A percentile compares a stretch with the other conserved stretches of the same genome.
phyloP scores from a whole-genome alignment of 2,113 vertebrate species.

The Ginglymostoma cirratum region DNA sequence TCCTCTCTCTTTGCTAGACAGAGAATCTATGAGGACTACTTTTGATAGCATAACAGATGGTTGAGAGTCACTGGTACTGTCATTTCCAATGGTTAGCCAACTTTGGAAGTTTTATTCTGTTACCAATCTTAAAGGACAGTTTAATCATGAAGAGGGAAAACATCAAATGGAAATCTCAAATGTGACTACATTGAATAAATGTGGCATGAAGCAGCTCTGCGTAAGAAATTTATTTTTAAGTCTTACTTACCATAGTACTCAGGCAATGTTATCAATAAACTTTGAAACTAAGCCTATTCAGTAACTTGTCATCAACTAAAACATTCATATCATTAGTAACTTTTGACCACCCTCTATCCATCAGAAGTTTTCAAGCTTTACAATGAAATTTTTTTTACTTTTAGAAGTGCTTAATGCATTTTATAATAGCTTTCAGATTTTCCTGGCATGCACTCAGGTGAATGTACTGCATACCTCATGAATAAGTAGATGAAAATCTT shows the following conservation, averaged over 20 bases:
- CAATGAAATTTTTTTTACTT: neutral
- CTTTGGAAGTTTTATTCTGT: neutral
- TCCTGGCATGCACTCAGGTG: neutral
- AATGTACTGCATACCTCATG: neutral
- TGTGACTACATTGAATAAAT: neutral
- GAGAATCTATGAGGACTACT: neutral
- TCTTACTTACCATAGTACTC: neutral
- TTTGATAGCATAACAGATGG: neutral
- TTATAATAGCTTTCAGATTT: neutral
- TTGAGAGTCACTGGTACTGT: neutral
- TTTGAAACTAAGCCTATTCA: neutral
- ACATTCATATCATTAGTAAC: neutral
- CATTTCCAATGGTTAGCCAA: neutral
- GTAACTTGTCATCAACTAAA: neutral
- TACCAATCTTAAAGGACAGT: neutral
- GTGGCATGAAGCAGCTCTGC: neutral
- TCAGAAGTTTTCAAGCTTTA: neutral
- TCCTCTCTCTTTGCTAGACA: no score
- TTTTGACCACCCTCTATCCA: neutral
- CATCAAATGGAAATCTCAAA: neutral
- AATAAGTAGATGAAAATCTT: neutral
- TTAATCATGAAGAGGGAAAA: neutral
- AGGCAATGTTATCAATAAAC: neutral
- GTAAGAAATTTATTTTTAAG: neutral
- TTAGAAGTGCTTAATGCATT: neutral